These are phyloP conservation scores for Cheilosia scutellata DNA, from an alignment of 2,888 invertebrate species.

Conservation along the genomic window DNA sequence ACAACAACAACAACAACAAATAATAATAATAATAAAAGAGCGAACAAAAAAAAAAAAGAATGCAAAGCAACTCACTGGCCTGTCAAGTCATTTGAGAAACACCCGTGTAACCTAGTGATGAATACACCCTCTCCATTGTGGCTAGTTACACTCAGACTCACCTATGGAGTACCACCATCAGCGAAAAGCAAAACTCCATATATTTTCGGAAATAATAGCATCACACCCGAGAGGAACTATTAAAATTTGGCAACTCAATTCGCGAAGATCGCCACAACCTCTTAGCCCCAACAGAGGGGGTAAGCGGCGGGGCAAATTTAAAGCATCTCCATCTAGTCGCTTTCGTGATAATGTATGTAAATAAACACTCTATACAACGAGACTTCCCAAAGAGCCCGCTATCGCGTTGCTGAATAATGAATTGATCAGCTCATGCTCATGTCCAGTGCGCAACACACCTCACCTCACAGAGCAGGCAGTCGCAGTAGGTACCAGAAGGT, in stretches of 20 bases:
- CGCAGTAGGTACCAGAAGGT: constrained; percentile 25
- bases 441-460: constrained; percentile 38
- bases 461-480: not conserved
- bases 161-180: not conserved
- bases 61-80: constrained; percentile 48
- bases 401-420: constrained; percentile 54
- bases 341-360: constrained; percentile 36
- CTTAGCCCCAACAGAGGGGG: not conserved
- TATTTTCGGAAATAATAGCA: constrained; percentile 26
- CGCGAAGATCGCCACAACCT: constrained; percentile 22
- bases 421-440: constrained; percentile 56
- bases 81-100: constrained; percentile 58
- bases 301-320: not conserved
- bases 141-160: constrained; percentile 17
- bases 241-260: constrained; percentile 22
- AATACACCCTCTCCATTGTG: constrained; percentile 52
- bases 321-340: constrained; percentile 14
- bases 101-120: constrained; percentile 57
- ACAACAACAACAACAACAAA: constrained; percentile 40
- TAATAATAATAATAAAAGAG: constrained; percentile 28
- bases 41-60: constrained; percentile 31
- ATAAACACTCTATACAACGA: constrained; percentile 16
- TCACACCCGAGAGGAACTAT: constrained; percentile 4
- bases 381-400: constrained; percentile 37
- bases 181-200: constrained; percentile 9